phyloP scores from a whole-genome alignment of 1,140 invertebrate genomes.

The Drosophila ananassae region DNA sequence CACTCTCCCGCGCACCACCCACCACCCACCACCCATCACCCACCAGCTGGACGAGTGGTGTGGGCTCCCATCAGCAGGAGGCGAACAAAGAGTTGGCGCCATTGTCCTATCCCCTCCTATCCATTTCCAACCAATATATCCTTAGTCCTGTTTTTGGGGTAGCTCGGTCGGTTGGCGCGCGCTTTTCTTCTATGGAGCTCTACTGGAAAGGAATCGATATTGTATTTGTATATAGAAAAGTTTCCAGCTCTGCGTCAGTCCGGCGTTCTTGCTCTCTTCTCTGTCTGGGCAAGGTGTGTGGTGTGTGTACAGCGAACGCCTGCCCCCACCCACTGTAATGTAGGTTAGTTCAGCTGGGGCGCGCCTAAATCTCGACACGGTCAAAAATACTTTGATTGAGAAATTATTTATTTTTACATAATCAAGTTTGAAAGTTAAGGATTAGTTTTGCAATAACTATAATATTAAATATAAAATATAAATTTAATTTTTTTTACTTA shows the following conservation, averaged over 20 bases:
- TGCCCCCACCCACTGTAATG: slow-evolving; percentile 60
- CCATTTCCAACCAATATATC: background rate
- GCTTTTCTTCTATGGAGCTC: slow-evolving; percentile 17
- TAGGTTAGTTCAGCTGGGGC: slow-evolving; percentile 72
- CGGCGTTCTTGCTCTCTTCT: slow-evolving; percentile 17
- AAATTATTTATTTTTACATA: too few species aligned
- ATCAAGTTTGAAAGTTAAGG: too few species aligned
- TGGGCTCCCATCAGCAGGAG: slow-evolving; percentile 51
- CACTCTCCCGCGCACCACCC: slow-evolving; percentile 30
- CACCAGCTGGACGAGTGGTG: slow-evolving; percentile 42
- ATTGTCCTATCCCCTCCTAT: slow-evolving; percentile 36
- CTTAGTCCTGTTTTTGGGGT: slow-evolving; percentile 23
- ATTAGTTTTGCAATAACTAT: background rate
- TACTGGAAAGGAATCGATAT: slow-evolving; percentile 57
- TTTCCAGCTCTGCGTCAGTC: slow-evolving; percentile 58
- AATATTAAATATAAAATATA: background rate
- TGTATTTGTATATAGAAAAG: slow-evolving; percentile 51
- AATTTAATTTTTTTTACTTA: too few species aligned
- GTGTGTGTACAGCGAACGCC: slow-evolving; percentile 14
- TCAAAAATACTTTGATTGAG: slow-evolving; percentile 1
- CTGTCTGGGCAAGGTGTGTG: slow-evolving; percentile 47
- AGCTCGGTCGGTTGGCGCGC: slow-evolving; percentile 56
- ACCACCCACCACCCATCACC: slow-evolving; percentile 11
- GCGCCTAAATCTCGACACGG: slow-evolving; percentile 44
- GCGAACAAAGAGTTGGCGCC: slow-evolving; percentile 60